A percentile compares a stretch with the other conserved stretches of the same genome.
These are phyloP conservation scores for Tenodera sinensis DNA, from an alignment of 2,888 invertebrate genomes.

Conservation along the genomic window DNA sequence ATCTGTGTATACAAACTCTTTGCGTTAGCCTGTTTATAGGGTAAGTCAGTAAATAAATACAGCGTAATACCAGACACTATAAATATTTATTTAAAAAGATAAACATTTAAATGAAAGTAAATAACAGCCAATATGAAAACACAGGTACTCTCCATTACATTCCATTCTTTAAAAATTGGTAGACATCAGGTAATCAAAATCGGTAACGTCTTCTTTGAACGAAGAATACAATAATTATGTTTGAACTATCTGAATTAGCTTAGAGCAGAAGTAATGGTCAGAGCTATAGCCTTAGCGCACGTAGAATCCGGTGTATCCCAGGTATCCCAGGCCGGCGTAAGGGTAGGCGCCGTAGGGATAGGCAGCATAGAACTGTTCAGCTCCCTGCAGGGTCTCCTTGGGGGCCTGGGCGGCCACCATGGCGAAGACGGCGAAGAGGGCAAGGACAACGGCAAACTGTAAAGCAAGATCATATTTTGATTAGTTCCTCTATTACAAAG, in stretches of 20 bases:
- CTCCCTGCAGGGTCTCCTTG: background rate
- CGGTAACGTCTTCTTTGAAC: background rate
- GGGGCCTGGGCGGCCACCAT: background rate
- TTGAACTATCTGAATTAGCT: background rate
- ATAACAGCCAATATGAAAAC: too few species aligned
- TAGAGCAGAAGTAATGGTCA: background rate
- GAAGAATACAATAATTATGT: background rate
- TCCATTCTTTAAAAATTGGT: too few species aligned
- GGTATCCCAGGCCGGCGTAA: background rate
- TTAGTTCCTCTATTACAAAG: background rate
- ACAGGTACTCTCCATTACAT: too few species aligned
- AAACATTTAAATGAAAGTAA: too few species aligned
- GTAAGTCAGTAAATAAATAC: too few species aligned
- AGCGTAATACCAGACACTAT: too few species aligned
- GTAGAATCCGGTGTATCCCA: background rate
- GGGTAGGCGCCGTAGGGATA: background rate
- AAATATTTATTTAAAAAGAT: too few species aligned
- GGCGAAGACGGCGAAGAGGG: background rate
- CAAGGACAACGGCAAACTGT: background rate
- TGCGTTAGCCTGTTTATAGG: too few species aligned
- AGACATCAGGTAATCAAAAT: background rate
- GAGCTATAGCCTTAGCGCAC: background rate
- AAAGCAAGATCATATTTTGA: background rate
- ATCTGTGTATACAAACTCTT: too few species aligned
- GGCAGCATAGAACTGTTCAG: background rate